Base-by-base conservation (phyloP, 2,113 vertebrate genomes). In the Melanerpes aurifrons region DNA sequence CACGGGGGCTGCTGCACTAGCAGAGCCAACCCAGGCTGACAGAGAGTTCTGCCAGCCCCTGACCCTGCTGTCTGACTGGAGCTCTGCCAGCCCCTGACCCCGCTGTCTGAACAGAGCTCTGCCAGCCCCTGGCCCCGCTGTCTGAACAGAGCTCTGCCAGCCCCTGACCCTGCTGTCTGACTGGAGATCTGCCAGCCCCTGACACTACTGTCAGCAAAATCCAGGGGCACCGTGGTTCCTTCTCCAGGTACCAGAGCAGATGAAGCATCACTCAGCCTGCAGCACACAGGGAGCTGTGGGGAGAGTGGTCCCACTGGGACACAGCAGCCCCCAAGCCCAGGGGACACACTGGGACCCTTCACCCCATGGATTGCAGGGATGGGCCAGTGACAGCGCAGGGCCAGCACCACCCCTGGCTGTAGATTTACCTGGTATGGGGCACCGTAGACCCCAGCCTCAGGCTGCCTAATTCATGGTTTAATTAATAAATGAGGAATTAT, bases 401-500 rank as follows among this genome's bases (percentile, higher is more conserved):
- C 59, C 75, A 69, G 69, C 64, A 54, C 56, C 9, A 0, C 24
- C 35, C 53, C 16, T 2, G 1, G 45, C 63, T 66, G 56, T 6
- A 57, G 37, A 57, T 61, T 58, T 37, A 56, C 50, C 37, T 7
- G 1, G 29, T 28, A 26, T 3, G 2, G 68, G 28, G 72, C 26
- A 62, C 37, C 80, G 70, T 3, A 0, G 22, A 82, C 87, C 86
- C 83, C 82, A 89, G 77, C 59, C 9, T 0, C 81, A 84, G 0
- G 1, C 57, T 84, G 72, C 82, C 86, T 92, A 92, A 91, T 92
- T 93, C 92, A 87, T 4, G 1, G 64, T 93, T 95, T 95, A 91
- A 97, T 95, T 97, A 96, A 92, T 94, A 94, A 95, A 96, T 83
- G 83, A 66, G 87, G 88, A 95, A 94, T 95, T 94, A 84, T 85